phyloP scores from a whole-genome alignment of 2,888 invertebrate genomes.

The Pachymerium ferrugineum region DNA sequence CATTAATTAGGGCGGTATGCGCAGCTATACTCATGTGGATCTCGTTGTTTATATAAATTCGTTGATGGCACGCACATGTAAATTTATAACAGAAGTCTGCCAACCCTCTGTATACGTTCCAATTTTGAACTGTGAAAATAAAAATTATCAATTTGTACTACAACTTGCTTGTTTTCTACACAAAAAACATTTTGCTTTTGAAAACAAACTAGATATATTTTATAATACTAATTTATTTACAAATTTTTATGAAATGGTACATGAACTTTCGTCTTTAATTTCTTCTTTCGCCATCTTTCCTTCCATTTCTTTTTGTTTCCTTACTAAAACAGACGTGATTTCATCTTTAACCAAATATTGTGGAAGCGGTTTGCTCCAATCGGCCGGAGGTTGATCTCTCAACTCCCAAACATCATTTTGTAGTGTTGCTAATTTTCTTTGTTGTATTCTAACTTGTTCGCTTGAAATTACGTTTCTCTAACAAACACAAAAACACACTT shows the following conservation, averaged over 20 bases:
- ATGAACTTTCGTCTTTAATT: background rate
- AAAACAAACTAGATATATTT: too few relatives aligned
- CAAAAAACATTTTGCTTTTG: too few relatives aligned
- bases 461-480: conserved; percentile 63
- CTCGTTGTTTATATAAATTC: too few relatives aligned
- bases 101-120: too few relatives aligned
- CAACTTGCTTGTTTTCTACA: too few relatives aligned
- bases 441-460: conserved; percentile 61
- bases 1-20: too few relatives aligned
- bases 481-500: conserved; percentile 29
- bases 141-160: too few relatives aligned
- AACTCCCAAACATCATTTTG: conserved; percentile 74
- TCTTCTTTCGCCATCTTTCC: background rate
- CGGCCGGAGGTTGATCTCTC: conserved; percentile 65
- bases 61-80: too few relatives aligned
- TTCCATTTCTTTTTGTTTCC: background rate
- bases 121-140: too few relatives aligned
- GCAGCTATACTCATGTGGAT: too few relatives aligned
- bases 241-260: background rate
- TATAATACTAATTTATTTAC: too few relatives aligned
- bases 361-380: conserved; percentile 77
- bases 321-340: background rate
- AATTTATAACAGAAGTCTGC: too few relatives aligned
- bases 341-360: conserved; percentile 60
- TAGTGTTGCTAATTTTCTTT: conserved; percentile 62